Conservation (phyloP, 2,888 invertebrate genomes). For the Ceratothoa steindachneri region DNA sequence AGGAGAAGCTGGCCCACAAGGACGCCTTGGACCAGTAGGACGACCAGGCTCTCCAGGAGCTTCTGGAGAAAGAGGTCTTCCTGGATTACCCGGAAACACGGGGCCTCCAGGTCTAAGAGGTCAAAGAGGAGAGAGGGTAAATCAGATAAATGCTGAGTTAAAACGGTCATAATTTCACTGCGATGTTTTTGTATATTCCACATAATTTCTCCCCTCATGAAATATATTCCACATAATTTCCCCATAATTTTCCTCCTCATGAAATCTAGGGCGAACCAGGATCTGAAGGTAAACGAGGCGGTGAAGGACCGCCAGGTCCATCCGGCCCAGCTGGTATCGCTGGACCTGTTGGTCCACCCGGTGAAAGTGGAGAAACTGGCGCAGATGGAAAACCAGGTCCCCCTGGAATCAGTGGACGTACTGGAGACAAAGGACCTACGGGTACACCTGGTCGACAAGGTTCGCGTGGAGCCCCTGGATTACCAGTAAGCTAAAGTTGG, state of each 20-base stretch:
- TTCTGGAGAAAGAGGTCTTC: conserved; percentile 52
- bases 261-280: conserved; percentile 56
- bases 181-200: not conserved
- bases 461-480: conserved; percentile 64
- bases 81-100: conserved; percentile 58
- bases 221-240: not conserved
- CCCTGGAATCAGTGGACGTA: conserved; percentile 67
- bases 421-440: conserved; percentile 71
- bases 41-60: conserved; percentile 57
- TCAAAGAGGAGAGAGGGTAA: conserved; percentile 59
- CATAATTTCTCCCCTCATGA: too few relatives aligned
- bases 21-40: conserved; percentile 51
- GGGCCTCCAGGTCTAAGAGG: conserved; percentile 70
- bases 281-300: conserved; percentile 68
- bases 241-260: too few relatives aligned
- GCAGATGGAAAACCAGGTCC: conserved; percentile 67
- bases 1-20: conserved; percentile 54
- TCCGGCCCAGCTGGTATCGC: conserved; percentile 64
- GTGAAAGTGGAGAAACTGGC: conserved; percentile 54
- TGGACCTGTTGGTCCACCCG: conserved; percentile 64
- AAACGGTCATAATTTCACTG: not conserved
- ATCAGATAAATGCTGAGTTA: too few relatives aligned
- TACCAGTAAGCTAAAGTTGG: conserved; percentile 64
- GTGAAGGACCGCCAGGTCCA: conserved; percentile 68
- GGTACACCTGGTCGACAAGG: conserved; percentile 66